A percentile compares a stretch with the other conserved stretches of the same genome.
Evolutionary conservation across 2,888 invertebrate species (phyloP).

Genomic region (Heliconius ismenius): DNA sequence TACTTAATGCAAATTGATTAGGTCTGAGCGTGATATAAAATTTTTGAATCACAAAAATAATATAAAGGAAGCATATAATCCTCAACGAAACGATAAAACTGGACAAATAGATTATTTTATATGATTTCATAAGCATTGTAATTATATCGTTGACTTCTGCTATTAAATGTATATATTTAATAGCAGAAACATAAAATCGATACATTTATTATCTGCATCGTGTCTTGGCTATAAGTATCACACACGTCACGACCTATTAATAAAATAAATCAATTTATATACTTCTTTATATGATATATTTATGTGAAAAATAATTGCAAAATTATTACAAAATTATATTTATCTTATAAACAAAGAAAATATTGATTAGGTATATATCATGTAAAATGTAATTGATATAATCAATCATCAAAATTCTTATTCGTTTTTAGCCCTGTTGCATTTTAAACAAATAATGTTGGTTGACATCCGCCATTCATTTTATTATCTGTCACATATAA

Average conservation of each 20-base stretch:
- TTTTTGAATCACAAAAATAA: background rate
- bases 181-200: background rate
- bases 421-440: too few relatives aligned
- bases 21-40: background rate
- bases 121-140: conserved; percentile 2
- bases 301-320: background rate
- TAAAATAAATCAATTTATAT: background rate
- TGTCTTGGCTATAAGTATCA: background rate
- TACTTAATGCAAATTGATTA: background rate
- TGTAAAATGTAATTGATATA: background rate
- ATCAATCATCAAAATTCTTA: too few relatives aligned
- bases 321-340: too few relatives aligned
- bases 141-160: background rate
- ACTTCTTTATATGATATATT: background rate
- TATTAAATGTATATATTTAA: background rate
- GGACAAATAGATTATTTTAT: conserved; percentile 9
- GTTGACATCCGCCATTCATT: background rate
- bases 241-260: background rate
- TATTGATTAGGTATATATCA: background rate
- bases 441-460: too few relatives aligned
- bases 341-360: background rate
- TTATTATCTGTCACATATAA: background rate
- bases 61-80: background rate
- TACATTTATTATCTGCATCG: background rate
- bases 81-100: conserved; percentile 1